Evolutionary conservation across 2,888 invertebrate genomes (phyloP), one percentile per base, ranked within the genome.

Genomic region (Stenotaenia linearis): DNA sequence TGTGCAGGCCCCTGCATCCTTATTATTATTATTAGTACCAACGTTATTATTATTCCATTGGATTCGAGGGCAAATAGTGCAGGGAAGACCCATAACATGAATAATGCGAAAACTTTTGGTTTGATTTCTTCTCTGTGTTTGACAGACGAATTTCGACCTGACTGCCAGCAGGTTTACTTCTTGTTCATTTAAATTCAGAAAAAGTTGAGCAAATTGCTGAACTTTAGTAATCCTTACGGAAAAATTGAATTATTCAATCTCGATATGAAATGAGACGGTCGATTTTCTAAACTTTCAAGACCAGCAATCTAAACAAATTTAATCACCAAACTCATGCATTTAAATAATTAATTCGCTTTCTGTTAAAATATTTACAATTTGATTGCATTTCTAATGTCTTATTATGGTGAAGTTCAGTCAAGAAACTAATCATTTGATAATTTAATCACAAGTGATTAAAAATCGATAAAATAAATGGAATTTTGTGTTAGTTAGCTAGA

Each of bases 61-160:
- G 69, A 69, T 25, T 69, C 12, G 23, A 69, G 69, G 69, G 5
- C 25, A 69, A 4, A 69, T 2, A 23, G 69, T 28, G 25, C 28
- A 10, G 69, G 28, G n/a, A 69, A n/a, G 28, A 28, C 9, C 69
- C 69, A 28, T 28, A 69, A 28, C 69, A 69, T 69, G 69, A 69
- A 69, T 69, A 69, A 69, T 69, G 28, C 69, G 25, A 69, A 69
- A 69, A 69, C 28, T 69, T n/a, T n/a, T n/a, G n/a, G n/a, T n/a
- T 50, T 69, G 69, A 7, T 15, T 28, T 69, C 28, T 18, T 21
- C 25, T 69, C 69, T 69, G 69, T 28, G 15, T 69, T 28, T 69
- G 69, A 69, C 69, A 69, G 69, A 69, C 25, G 69, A 69, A 15
- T 23, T 69, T 69, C 18, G 69, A 15, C 21, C 21, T 25, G 28